Percentiles rank a stretch among this genome's conserved stretches.
Evolutionary conservation across 1,140 invertebrate species (phyloP).

Genomic region (Dufourea novaeangliae): DNA sequence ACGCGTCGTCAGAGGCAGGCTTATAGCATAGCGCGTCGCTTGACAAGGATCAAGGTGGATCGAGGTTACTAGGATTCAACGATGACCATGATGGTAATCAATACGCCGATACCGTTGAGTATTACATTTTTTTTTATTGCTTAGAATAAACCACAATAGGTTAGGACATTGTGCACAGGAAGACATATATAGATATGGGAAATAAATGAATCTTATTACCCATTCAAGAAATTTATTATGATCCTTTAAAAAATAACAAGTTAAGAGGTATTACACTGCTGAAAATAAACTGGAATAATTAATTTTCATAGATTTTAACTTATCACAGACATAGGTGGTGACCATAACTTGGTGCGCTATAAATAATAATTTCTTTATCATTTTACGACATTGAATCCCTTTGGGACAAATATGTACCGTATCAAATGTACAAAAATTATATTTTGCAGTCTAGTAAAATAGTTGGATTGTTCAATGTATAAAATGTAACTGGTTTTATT

Average conservation of each 20-base stretch:
- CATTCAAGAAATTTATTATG: conserved; percentile 42
- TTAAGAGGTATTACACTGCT: conserved; percentile 30
- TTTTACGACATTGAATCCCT: neutral
- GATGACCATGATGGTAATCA: too few species aligned
- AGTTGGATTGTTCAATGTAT: neutral
- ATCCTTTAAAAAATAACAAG: conserved; percentile 7
- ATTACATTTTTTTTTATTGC: too few species aligned
- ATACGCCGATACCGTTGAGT: too few species aligned
- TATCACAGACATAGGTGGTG: neutral
- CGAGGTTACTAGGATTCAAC: too few species aligned
- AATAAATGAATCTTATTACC: neutral
- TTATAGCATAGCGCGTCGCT: too few species aligned
- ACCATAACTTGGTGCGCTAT: neutral
- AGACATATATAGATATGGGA: neutral
- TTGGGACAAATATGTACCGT: neutral
- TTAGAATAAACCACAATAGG: too few species aligned
- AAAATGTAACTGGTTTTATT: neutral
- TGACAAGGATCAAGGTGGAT: too few species aligned
- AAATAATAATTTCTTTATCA: neutral
- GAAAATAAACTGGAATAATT: conserved; percentile 33
- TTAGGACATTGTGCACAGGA: too few species aligned
- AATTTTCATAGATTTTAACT: neutral
- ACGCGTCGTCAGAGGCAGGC: too few species aligned
- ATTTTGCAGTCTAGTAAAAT: neutral
- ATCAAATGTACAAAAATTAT: neutral